A percentile compares a stretch with the other conserved stretches of the same genome.
These are phyloP conservation scores for Campoletis raptor DNA, from an alignment of 2,888 invertebrate species.

Conservation along the genomic window DNA sequence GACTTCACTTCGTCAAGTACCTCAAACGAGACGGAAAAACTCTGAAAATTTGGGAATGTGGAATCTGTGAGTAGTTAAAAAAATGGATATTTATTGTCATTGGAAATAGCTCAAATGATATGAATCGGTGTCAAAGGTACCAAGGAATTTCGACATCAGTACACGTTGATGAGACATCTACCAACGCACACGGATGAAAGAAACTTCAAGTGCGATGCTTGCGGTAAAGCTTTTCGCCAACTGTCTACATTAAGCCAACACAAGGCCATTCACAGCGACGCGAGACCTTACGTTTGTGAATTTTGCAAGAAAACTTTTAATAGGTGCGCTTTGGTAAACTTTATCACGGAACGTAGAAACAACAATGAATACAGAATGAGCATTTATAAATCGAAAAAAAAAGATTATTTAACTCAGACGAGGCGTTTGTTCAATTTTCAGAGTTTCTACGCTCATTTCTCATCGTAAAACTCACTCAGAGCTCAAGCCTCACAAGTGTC, in stretches of 20 bases:
- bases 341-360: slow-evolving; percentile 13
- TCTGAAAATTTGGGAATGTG: slow-evolving; percentile 91
- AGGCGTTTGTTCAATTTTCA: slow-evolving; percentile 70
- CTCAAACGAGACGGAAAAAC: slow-evolving; percentile 89
- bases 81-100: background rate
- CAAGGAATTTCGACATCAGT: slow-evolving; percentile 91
- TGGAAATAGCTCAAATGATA: background rate
- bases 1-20: slow-evolving; percentile 89
- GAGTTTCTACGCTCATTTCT: slow-evolving; percentile 92
- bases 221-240: slow-evolving; percentile 91
- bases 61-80: slow-evolving; percentile 88
- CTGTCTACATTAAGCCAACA: slow-evolving; percentile 92
- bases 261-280: slow-evolving; percentile 92
- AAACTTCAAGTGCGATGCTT: slow-evolving; percentile 90
- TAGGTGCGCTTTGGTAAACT: slow-evolving; percentile 78
- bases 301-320: slow-evolving; percentile 92
- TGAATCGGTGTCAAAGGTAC: slow-evolving; percentile 85
- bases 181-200: slow-evolving; percentile 92
- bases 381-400: slow-evolving; percentile 18
- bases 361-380: slow-evolving; percentile 13
- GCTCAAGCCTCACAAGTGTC: slow-evolving; percentile 90
- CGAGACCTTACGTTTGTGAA: slow-evolving; percentile 91
- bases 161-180: slow-evolving; percentile 91
- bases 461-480: slow-evolving; percentile 92
- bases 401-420: slow-evolving; percentile 16